These are phyloP conservation scores for Pelobates fuscus DNA, from an alignment of 2,113 vertebrate species.

Conservation along the genomic window DNA sequence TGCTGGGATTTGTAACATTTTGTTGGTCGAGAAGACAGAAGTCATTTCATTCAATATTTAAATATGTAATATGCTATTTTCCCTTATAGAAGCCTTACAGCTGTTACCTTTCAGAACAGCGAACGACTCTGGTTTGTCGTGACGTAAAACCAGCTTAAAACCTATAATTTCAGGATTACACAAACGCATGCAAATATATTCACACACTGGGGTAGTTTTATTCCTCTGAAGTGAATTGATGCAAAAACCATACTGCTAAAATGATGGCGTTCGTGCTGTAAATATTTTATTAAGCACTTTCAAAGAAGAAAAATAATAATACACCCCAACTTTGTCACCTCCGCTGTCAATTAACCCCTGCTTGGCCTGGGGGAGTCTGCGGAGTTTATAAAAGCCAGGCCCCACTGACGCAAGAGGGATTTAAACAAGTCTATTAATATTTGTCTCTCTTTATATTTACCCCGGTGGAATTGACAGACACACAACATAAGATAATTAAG, in stretches of 20 bases:
- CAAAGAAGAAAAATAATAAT: slow-evolving; percentile 10
- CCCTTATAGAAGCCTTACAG: neutral
- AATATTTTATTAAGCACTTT: slow-evolving; percentile 40
- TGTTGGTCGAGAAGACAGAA: no score
- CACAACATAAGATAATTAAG: slow-evolving; percentile 5
- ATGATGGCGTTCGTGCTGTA: slow-evolving; percentile 26
- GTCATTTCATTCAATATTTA: neutral
- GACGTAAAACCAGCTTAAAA: slow-evolving; percentile 29
- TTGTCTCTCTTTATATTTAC: neutral
- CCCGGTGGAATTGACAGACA: neutral
- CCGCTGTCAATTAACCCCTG: slow-evolving; percentile 21
- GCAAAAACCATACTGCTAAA: slow-evolving; percentile 40
- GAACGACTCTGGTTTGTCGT: slow-evolving; percentile 3
- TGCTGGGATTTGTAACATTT: no score
- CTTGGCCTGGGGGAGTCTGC: neutral
- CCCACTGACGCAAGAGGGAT: neutral
- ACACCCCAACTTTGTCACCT: neutral
- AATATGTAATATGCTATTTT: neutral
- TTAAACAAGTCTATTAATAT: neutral
- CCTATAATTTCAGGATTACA: slow-evolving; percentile 50
- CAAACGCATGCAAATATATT: slow-evolving; percentile 47
- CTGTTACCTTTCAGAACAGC: slow-evolving; percentile 7
- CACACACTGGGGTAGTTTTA: slow-evolving; percentile 38
- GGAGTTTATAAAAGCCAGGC: neutral
- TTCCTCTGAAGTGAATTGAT: slow-evolving; percentile 42